Conservation (phyloP, 2,113 vertebrate genomes). For the Xenopus laevis region DNA sequence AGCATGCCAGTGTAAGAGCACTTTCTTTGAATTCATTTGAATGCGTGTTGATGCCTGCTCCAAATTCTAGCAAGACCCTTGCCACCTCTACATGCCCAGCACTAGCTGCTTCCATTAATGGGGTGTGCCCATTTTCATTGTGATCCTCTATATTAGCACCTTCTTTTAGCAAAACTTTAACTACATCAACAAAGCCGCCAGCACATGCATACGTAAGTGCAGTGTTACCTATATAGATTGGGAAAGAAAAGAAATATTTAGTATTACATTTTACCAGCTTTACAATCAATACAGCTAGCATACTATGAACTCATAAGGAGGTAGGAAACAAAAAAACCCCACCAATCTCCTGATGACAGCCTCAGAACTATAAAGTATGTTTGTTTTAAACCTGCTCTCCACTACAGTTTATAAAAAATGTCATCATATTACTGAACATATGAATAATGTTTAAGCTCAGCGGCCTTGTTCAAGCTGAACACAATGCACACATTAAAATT, state of each 20-base stretch:
- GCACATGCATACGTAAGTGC: slow-evolving; percentile 96
- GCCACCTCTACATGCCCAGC: slow-evolving; percentile 96
- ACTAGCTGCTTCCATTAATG: slow-evolving; percentile 97
- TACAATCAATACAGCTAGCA: not conserved
- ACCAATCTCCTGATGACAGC: no score
- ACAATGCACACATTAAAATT: no score
- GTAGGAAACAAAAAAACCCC: no score
- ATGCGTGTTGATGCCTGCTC: slow-evolving; percentile 97
- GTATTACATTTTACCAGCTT: slow-evolving; percentile 10
- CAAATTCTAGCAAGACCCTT: slow-evolving; percentile 91
- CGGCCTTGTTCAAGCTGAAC: no score
- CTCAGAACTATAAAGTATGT: no score
- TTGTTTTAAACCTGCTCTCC: no score
- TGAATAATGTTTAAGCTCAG: no score
- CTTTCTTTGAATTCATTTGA: slow-evolving; percentile 99
- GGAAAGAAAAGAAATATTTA: slow-evolving; percentile 28
- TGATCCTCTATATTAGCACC: slow-evolving; percentile 98
- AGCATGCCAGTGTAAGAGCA: slow-evolving; percentile 95
- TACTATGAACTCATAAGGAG: no score
- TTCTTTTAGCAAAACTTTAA: slow-evolving; percentile 95
- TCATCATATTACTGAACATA: no score
- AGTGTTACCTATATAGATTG: slow-evolving; percentile 80
- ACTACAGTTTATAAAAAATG: no score
- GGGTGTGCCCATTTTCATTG: slow-evolving; percentile 97
- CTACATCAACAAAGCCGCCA: slow-evolving; percentile 95